These are phyloP conservation scores for honey bee (Apis mellifera) DNA, from an alignment of 1,140 invertebrate species.

Conservation along the genomic window Amel_HAv3.1 CM009942.2:9149501-9150000, in stretches of 20 bases:
- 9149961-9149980: slow-evolving; percentile 25
- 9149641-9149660: neutral
- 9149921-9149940: slow-evolving; percentile 38
- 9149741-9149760: neutral
- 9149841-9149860: slow-evolving; percentile 44
- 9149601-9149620: slow-evolving; percentile 16
- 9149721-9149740: slow-evolving; percentile 13
- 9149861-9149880: slow-evolving; percentile 25
- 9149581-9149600: slow-evolving; percentile 1
- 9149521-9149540: neutral
- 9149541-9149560: slow-evolving; percentile 25
- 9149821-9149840: slow-evolving; percentile 42
- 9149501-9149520: neutral
- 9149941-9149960: slow-evolving; percentile 48
- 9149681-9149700: slow-evolving; percentile 50
- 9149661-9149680: slow-evolving; percentile 21
- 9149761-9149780: slow-evolving; percentile 18
- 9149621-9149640: slow-evolving; percentile 36
- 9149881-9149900: neutral
- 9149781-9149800: slow-evolving; percentile 38
- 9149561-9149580: slow-evolving; percentile 18
- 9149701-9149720: slow-evolving; percentile 52
- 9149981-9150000: neutral
- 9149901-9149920: neutral
- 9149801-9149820: slow-evolving; percentile 44